Base-by-base conservation (phyloP, 2,113 vertebrate genomes). In the Anarrhichthys ocellatus region DNA sequence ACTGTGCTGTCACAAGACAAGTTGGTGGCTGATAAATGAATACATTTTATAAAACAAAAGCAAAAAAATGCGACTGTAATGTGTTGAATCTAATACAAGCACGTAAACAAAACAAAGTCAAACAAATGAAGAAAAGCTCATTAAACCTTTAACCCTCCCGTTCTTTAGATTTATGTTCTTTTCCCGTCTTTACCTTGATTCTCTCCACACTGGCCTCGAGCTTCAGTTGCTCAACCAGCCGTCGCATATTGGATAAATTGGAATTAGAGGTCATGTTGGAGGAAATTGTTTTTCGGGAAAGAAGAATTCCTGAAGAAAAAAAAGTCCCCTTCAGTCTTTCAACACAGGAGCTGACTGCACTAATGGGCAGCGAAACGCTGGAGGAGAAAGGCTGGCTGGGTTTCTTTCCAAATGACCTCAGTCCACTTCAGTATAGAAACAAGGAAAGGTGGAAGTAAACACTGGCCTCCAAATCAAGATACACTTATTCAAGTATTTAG, bases 181-280 rank as follows among this genome's bases (percentile, higher is more conserved):
- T 42, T 29, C 40, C 36, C 0, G 2, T 58, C 20, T 73, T 82
- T 94, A 97, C 97, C 96, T 98, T 97, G 82, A 98, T 97, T 88
- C 97, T 91, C 85, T 98, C 97, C 92, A 98, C 95, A 18, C 95
- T 95, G 68, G 97, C 97, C 89, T 99, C 97, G 50, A 97, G 94
- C 91, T 95, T 96, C 78, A 99, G 96, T 91, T 99, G 97, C 88
- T 97, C 96, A 70, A 97, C 97, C 87, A 97, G 84, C 50, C 96
- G 95, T 77, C 96, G 94, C 97, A 98, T 94, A 83, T 91, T 94
- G 90, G 93, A 94, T 86, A 97, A 86, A 90, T 93, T 97, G 27
- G 96, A 95, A 90, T 96, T 96, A 38, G 97, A 96, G 11, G 96
- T 96, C 97, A 99, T 98, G 85, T 87, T 91, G 72, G 18, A 68